phyloP scores from a whole-genome alignment of 2,888 invertebrate genomes.

The Halictus quadricinctus region DNA sequence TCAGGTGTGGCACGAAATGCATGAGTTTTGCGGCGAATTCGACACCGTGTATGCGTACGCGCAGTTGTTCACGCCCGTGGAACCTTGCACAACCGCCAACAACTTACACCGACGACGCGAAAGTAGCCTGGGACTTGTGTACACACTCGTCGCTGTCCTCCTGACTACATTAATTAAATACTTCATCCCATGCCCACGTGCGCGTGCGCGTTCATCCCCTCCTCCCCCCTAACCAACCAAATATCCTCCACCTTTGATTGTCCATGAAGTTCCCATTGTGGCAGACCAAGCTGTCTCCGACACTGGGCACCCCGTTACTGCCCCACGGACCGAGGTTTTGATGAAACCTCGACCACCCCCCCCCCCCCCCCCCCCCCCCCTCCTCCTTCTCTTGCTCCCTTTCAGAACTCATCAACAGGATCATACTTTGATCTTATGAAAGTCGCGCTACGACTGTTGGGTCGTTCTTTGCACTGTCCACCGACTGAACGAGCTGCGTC shows the following conservation, averaged over 20 bases:
- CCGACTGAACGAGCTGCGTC: neutral
- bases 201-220: neutral
- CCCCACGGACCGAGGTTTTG: slow-evolving; percentile 48
- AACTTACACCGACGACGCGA: slow-evolving; percentile 29
- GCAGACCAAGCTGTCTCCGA: slow-evolving; percentile 42
- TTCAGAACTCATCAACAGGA: slow-evolving; percentile 40
- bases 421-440: slow-evolving; percentile 26
- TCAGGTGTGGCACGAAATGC: slow-evolving; percentile 49
- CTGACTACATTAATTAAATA: slow-evolving; percentile 69
- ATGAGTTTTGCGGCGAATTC: slow-evolving; percentile 63
- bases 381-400: neutral
- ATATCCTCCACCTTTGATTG: slow-evolving; percentile 64
- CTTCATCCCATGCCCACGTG: neutral
- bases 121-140: slow-evolving; percentile 35
- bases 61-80: neutral
- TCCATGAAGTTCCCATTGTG: slow-evolving; percentile 65
- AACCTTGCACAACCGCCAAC: neutral
- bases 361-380: neutral
- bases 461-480: neutral
- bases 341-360: slow-evolving; percentile 46
- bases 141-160: slow-evolving; percentile 22
- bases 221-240: slow-evolving; percentile 35
- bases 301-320: slow-evolving; percentile 34
- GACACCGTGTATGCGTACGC: slow-evolving; percentile 52
- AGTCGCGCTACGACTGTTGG: neutral